phyloP scores from a whole-genome alignment of 2,113 vertebrate species.

The Oreochromis tanganicae region DNA sequence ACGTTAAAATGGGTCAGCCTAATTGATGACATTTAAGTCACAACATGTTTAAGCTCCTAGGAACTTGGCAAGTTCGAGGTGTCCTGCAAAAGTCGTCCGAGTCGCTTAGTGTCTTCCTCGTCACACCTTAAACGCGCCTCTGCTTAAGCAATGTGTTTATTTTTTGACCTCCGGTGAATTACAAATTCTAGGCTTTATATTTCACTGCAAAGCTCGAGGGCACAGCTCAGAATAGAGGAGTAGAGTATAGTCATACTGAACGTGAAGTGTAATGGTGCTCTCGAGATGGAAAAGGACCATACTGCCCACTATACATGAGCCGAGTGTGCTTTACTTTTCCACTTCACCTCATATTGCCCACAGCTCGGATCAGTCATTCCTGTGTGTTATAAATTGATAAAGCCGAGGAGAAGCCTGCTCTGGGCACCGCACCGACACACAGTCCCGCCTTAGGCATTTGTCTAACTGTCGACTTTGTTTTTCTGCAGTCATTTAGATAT shows the following conservation, averaged over 20 bases:
- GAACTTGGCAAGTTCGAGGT: background rate
- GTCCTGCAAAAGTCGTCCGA: background rate
- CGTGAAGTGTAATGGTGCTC: slow-evolving; percentile 17
- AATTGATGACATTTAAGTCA: background rate
- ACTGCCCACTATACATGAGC: background rate
- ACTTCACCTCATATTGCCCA: slow-evolving; percentile 1
- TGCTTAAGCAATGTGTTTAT: background rate
- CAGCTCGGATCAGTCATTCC: slow-evolving; percentile 37
- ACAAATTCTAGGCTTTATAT: slow-evolving; percentile 26
- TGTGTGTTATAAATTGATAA: background rate
- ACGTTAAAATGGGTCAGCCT: background rate
- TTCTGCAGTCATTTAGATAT: slow-evolving; percentile 46
- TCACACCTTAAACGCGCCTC: background rate
- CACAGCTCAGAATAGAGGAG: slow-evolving; percentile 1
- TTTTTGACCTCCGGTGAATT: background rate
- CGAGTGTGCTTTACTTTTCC: slow-evolving; percentile 1
- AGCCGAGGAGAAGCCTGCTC: slow-evolving; percentile 5
- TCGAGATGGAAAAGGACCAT: slow-evolving; percentile 12
- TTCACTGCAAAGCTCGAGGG: slow-evolving; percentile 1
- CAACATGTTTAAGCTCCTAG: background rate
- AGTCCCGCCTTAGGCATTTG: slow-evolving; percentile 46
- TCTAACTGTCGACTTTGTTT: slow-evolving; percentile 54
- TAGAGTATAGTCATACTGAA: slow-evolving; percentile 15
- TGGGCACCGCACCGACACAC: slow-evolving; percentile 14
- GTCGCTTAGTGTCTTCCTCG: background rate